Base-by-base conservation (phyloP, 2,113 vertebrate genomes). In the Gymnarchus niloticus region DNA sequence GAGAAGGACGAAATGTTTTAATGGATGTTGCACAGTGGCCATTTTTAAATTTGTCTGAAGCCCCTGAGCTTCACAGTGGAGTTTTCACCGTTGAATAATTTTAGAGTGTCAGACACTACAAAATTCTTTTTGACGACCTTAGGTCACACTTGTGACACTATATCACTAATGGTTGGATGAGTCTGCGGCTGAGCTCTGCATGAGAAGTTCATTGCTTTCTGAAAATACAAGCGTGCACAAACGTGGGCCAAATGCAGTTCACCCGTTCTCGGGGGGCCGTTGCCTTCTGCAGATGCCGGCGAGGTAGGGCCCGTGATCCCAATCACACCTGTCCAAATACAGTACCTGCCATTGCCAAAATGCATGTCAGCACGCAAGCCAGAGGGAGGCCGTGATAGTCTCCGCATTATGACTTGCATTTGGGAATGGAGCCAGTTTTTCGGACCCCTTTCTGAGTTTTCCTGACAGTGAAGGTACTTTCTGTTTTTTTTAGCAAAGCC, bases 401-500 rank as follows among this genome's bases (percentile, higher is more conserved):
- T 88, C 85, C 90, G 85, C 90, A 81, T 65, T 25, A 83, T 83
- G 19, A 51, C 33, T 65, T 12, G 59, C 84, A 82, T n/a, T 2
- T 2, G 14, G n/a, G 25, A 10, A 19, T 0, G 23, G 37, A 44
- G 44, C 41, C 8, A 48, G 21, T 6, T 77, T 41, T 48, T n/a
- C 51, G 4, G n/a, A 37, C 1, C 1, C 37, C 28, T 77, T 78
- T n/a, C 8, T 41, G n/a, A 9, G 51, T 3, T 6, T 88, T 37
- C 56, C 83, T 61, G 3, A 86, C 51, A 93, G 90, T 91, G 86
- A 92, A 91, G 85, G 88, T 92, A 78, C 88, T 85, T 93, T 91
- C 33, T 92, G 78, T 91, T 90, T 88, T 93, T 87, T 93, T 41
- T 94, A 95, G 95, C 91, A 65, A 95, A 95, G 89, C 95, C 94